These are phyloP conservation scores for Scaptomyza caliginosa DNA, from an alignment of 2,888 invertebrate genomes.

Conservation along the genomic window DNA sequence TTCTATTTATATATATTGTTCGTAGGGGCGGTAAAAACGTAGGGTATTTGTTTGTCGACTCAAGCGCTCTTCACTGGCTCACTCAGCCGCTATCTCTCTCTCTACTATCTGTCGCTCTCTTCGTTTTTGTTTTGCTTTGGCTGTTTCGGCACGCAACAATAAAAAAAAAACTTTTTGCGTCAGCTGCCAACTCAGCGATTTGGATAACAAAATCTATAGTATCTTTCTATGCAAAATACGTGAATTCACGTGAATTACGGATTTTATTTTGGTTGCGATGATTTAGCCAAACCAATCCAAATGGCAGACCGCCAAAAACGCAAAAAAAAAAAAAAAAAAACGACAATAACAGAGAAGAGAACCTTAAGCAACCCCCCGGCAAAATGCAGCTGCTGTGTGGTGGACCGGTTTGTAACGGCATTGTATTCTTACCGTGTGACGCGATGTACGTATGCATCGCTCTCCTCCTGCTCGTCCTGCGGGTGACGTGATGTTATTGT, in stretches of 20 bases:
- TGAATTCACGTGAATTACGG: conserved; percentile 14
- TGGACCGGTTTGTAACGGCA: conserved; percentile 32
- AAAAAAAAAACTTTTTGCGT: conserved; percentile 19
- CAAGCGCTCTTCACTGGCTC: neutral
- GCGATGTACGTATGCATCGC: conserved; percentile 61
- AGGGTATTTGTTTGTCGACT: conserved; percentile 12
- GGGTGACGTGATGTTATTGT: conserved; percentile 65
- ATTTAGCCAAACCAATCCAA: conserved; percentile 1
- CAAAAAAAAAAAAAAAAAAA: neutral
- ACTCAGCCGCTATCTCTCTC: neutral
- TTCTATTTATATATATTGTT: no score
- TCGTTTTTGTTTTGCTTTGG: conserved; percentile 35
- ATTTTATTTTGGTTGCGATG: conserved; percentile 4
- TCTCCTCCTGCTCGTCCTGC: conserved; percentile 63
- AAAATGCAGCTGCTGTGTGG: conserved; percentile 25
- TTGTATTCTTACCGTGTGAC: conserved; percentile 73
- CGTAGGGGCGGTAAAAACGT: no score
- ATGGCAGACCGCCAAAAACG: conserved; percentile 34
- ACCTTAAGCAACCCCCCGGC: conserved; percentile 44
- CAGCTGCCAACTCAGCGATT: conserved; percentile 52
- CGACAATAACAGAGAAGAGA: neutral
- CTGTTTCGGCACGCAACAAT: conserved; percentile 5
- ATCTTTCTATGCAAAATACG: neutral
- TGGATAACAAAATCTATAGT: neutral
- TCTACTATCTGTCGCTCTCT: neutral